Evolutionary conservation across 2,797 vertebrate species (phyloP), one percentile per base, ranked within the genome.

Genomic region (Gymnodraco acuticeps): DNA sequence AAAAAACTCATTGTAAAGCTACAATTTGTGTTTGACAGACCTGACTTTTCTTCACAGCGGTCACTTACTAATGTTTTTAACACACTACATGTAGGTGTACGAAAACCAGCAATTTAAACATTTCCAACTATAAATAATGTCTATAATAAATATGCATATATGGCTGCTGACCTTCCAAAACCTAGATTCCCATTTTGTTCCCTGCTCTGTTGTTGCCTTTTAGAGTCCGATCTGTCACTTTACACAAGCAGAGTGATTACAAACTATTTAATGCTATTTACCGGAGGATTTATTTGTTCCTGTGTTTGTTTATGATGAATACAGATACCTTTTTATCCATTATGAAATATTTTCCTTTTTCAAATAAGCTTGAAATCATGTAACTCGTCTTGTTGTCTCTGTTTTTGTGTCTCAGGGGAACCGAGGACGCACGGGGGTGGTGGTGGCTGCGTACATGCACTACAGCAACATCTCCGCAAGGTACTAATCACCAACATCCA

Each of bases 391-490:
- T 38, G 15, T 20, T 48, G 45, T 66, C 13, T 75, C 2, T 78
- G 20, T 68, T 61, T 82, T 6, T 75, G 63, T 83, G 31, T 80
- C 42, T 6, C 92, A 97, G 97, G 97, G 97, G 42, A 98, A 97
- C 80, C 95, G 96, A 27, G 97, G 97, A 55, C 94, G 97, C 5
- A 96, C 96, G 0, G 97, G 97, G 0, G 97, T 98, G 63, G 97
- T 98, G 46, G 96, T 98, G 9, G 97, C 97, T 0, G 97, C 97
- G 0, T 99, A 98, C 89, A 97, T 98, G 97, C 97, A 99, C 91
- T 98, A 99, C 94, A 99, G 97, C 95, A 98, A 97, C 94, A 98
- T 98, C 91, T 97, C 97, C 0, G 97, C 96, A 87, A 99, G 97
- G 97, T 99, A 93, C 11, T 83, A 88, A 19, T 10, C 1, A 60